phyloP scores from a whole-genome alignment of 2,797 vertebrate genomes.

The Poecile montanus region DNA sequence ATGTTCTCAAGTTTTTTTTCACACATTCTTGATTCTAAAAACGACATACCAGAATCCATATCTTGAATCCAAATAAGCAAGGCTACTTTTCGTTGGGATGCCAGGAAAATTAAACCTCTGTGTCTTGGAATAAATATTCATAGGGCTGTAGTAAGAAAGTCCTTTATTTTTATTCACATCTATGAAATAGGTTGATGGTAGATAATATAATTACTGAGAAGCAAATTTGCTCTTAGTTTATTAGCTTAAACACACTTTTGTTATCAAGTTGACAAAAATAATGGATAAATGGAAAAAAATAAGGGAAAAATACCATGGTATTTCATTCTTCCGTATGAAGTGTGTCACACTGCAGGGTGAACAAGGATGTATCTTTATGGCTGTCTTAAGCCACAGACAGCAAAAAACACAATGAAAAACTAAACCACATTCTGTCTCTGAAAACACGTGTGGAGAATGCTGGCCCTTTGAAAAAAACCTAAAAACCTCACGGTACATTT shows the following conservation, averaged over 20 bases:
- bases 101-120: neutral
- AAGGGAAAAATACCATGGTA: neutral
- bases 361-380: neutral
- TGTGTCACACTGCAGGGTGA: neutral
- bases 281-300: neutral
- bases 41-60: neutral
- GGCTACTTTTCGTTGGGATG: neutral
- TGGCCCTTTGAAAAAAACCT: neutral
- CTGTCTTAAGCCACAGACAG: neutral
- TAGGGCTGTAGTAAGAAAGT: neutral
- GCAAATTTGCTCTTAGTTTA: neutral
- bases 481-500: neutral
- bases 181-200: neutral
- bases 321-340: neutral
- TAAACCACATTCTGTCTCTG: neutral
- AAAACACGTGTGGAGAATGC: neutral
- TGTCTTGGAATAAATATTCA: neutral
- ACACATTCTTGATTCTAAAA: neutral
- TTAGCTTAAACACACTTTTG: neutral
- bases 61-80: constrained; percentile 1
- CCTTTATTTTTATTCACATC: neutral
- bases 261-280: neutral
- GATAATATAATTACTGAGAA: neutral
- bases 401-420: neutral
- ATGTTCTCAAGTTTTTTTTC: neutral